Conservation (phyloP, 2,888 invertebrate species). For the Synanthedon andrenaeformis region DNA sequence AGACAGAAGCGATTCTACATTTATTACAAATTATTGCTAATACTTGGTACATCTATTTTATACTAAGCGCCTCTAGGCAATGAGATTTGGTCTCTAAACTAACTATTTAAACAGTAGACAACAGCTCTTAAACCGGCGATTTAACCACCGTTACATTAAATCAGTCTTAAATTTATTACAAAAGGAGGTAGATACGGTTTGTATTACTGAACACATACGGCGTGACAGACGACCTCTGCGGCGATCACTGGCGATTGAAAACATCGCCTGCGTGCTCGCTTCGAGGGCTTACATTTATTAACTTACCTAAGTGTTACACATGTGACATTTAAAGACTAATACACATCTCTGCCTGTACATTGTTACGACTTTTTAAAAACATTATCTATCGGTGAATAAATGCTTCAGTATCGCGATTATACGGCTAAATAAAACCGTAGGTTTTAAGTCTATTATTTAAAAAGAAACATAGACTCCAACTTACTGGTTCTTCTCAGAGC, state of each 20-base stretch:
- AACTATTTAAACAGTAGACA: conserved; percentile 33
- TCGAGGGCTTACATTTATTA: too few relatives aligned
- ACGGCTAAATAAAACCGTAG: too few relatives aligned
- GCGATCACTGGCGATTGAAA: not conserved
- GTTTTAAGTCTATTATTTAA: too few relatives aligned
- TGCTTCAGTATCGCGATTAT: too few relatives aligned
- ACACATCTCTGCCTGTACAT: not conserved
- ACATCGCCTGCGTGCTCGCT: not conserved
- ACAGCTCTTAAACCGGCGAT: conserved; percentile 63
- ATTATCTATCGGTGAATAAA: too few relatives aligned
- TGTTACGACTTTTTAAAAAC: not conserved
- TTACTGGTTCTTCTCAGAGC: too few relatives aligned
- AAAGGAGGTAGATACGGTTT: conserved; percentile 57
- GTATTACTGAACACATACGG: conserved; percentile 32
- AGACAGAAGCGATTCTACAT: too few relatives aligned
- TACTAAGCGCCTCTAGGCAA: not conserved
- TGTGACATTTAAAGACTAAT: not conserved
- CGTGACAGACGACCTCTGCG: not conserved
- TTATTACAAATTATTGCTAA: too few relatives aligned
- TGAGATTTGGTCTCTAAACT: not conserved
- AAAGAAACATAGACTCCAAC: too few relatives aligned
- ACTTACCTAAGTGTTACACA: not conserved
- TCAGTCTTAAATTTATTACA: conserved; percentile 59
- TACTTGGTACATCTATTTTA: not conserved
- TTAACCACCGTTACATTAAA: conserved; percentile 55